Evolutionary conservation across 2,797 vertebrate genomes (phyloP), one percentile per base, ranked within the genome.

Genomic region (Myotis planiceps): DNA sequence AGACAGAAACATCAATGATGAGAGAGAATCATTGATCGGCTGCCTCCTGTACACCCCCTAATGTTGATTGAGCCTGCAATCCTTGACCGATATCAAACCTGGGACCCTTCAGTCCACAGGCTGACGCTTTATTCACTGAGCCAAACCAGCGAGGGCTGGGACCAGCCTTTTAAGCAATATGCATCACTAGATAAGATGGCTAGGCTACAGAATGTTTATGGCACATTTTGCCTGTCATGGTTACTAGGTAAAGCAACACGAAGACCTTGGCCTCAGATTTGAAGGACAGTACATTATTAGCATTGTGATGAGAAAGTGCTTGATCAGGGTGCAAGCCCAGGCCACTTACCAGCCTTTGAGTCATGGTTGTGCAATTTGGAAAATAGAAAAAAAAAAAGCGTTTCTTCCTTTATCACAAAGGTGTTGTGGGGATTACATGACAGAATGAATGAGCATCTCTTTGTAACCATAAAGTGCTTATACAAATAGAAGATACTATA

Each of bases 281-380:
- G 71, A 96, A 95, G 92, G 82, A 72, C 2, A 18, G 5, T 12
- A 21, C 19, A 39, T 5, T 90, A 80, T 88, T 93, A 90, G 72
- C 29, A 68, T 81, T 25, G 42, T 0, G 53, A 16, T 32, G 47
- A 78, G 47, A 66, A 89, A 18, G 27, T 32, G 39, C 84, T 72
- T 60, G 51, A 47, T 18, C 25, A 18, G 21, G 6, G 2, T 58
- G 65, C 23, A 69, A 32, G 3, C 25, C 49, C 37, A 76, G 49
- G 51, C 1, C 3, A 21, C 25, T 72, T 63, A 65, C 84, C 34
- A 80, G 42, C 4, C 13, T 87, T 42, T 74, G 53, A 92, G 58
- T 12, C 6, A 29, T 39, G 23, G 10, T 60, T 58, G 6, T 69
- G 5, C 25, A 6, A 16, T 32, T 37, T 42, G 47, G 58, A 85